A percentile compares a stretch with the other conserved stretches of the same genome.
phyloP scores from a whole-genome alignment of 2,888 invertebrate species.

The Anodontia alba region DNA sequence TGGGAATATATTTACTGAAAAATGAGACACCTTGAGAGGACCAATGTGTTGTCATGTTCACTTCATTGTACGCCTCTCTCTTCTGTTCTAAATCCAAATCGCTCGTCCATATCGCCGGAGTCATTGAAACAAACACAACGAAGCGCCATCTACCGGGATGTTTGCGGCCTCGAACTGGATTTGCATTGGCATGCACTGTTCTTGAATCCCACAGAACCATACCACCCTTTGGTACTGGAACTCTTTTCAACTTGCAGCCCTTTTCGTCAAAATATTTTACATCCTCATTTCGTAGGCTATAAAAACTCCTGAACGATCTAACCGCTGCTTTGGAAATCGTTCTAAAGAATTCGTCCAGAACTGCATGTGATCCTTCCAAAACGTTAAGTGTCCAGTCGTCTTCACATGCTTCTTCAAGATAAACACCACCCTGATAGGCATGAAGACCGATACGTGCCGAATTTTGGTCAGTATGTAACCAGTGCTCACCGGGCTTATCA shows the following conservation, averaged over 20 bases:
- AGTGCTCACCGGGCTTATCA: slow-evolving; percentile 53
- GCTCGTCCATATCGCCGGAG: slow-evolving; percentile 77
- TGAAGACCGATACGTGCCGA: slow-evolving; percentile 75
- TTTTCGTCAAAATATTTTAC: slow-evolving; percentile 62
- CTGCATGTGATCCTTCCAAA: slow-evolving; percentile 67
- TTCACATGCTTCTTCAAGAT: slow-evolving; percentile 70
- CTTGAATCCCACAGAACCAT: slow-evolving; percentile 81
- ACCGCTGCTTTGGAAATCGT: slow-evolving; percentile 49
- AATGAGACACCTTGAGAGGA: slow-evolving; percentile 69
- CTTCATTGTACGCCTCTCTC: slow-evolving; percentile 66
- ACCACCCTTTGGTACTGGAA: slow-evolving; percentile 78
- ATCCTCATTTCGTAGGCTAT: slow-evolving; percentile 37
- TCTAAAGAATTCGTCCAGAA: slow-evolving; percentile 62
- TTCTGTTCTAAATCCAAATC: slow-evolving; percentile 68
- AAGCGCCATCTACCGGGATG: slow-evolving; percentile 76
- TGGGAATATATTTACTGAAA: slow-evolving; percentile 49
- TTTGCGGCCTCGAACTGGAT: slow-evolving; percentile 67
- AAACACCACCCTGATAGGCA: slow-evolving; percentile 76
- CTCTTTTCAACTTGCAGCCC: slow-evolving; percentile 67
- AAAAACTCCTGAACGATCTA: not conserved
- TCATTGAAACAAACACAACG: slow-evolving; percentile 78
- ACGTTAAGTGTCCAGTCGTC: slow-evolving; percentile 73
- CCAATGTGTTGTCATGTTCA: slow-evolving; percentile 75
- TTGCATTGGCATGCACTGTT: slow-evolving; percentile 78
- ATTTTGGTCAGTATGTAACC: slow-evolving; percentile 79